A percentile compares a stretch with the other conserved stretches of the same genome.
phyloP scores from a whole-genome alignment of 2,113 vertebrate genomes.

The Loxodonta africana region DNA sequence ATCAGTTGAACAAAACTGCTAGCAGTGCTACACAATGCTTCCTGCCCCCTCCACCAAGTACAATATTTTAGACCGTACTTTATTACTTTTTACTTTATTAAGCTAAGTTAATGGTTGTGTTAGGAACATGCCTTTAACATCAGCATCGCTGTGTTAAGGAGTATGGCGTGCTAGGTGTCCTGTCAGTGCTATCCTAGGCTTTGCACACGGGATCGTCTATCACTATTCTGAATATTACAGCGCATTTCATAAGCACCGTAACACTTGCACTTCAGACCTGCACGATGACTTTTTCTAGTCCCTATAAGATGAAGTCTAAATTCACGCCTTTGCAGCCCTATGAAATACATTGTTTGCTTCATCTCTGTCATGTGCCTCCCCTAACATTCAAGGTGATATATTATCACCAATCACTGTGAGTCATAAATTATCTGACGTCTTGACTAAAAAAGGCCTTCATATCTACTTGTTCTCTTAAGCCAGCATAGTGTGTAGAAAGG shows the following conservation, averaged over 20 bases:
- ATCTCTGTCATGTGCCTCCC: conserved; percentile 40
- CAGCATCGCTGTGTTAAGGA: not conserved
- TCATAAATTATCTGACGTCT: conserved; percentile 27
- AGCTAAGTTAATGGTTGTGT: not conserved
- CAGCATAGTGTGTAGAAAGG: not conserved
- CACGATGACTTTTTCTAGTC: conserved; percentile 59
- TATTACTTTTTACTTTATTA: not conserved
- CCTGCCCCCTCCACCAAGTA: not conserved
- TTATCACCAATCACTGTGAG: conserved; percentile 50
- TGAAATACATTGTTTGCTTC: conserved; percentile 64
- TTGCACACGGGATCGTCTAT: not conserved
- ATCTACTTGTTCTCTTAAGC: conserved; percentile 44
- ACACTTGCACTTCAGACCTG: not conserved
- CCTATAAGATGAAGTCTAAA: conserved; percentile 50
- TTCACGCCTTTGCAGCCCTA: conserved; percentile 57
- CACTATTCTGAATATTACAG: not conserved
- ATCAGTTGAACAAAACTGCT: not conserved
- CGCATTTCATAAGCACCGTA: not conserved
- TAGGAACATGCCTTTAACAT: not conserved
- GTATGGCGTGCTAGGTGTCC: not conserved
- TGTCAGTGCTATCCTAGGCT: not conserved
- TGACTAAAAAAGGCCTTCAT: conserved; percentile 31
- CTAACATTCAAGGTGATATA: not conserved
- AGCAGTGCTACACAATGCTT: not conserved
- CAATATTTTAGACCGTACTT: not conserved